Evolutionary conservation across 2,797 vertebrate species (phyloP), one percentile per base, ranked within the genome.

Genomic region (Podarcis lilfordi): DNA sequence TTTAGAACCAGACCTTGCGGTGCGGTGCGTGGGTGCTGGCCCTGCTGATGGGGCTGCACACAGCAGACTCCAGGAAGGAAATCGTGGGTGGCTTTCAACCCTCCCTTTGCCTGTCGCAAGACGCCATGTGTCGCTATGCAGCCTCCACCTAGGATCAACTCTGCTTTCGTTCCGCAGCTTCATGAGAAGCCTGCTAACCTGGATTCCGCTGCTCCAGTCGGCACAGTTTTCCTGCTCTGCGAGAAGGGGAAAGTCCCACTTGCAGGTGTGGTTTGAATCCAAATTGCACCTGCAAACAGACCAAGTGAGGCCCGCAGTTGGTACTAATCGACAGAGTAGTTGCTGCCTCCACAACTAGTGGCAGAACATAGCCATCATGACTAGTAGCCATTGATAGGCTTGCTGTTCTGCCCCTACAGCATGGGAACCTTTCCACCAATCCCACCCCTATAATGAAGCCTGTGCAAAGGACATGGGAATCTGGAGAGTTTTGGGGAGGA

Each of bases 1-100:
- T 86, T 91, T 66, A 32, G 71, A 82, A 3, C 37, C 2, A 0
- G 29, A 19, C 0, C 79, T 71, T 29, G 11, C 19, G 15, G 9
- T 0, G 0, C 1, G 0, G 0, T 13, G 32, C 0, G 0, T 25
- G 35, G 86, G 69, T 17, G 59, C 21, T 7, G 0, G 0, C 3
- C 10, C 9, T 4, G 0, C 76, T 25, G 15, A 72, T 45, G 6
- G 61, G 0, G 8, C 25, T 25, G 76, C 1, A 21, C 5, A 2
- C 45, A 1, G 7, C 4, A 27, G 74, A 32, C 35, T 0, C 0
- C 0, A 0, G 17, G 29, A 55, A 80, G 8, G 50, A 50, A 8
- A 79, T 86, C 71, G 29, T 8, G 0, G 0, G n/a, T 21, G 35
- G 0, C 25, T 81, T 55, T 0, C 0, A 80, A 2, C 61, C 13